Conservation (phyloP, 2,797 vertebrate species). For the Scarus forsteni region DNA sequence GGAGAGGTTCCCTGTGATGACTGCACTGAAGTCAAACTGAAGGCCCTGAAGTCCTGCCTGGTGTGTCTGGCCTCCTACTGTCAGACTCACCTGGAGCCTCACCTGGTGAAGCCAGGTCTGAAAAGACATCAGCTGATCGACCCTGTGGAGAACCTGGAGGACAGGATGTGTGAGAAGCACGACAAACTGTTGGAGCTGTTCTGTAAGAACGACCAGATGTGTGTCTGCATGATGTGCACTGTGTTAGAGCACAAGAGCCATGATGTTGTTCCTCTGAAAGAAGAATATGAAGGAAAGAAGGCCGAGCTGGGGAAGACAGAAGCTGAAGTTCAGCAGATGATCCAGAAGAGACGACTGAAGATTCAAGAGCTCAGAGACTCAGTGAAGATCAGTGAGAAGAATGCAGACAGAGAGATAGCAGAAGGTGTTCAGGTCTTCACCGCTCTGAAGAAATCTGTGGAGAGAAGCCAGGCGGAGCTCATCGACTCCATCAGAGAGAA, state of each 20-base stretch:
- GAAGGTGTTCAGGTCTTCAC: conserved; percentile 1
- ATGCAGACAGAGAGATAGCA: not conserved
- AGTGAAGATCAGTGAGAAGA: not conserved
- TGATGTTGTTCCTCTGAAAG: not conserved
- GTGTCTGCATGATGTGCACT: not conserved
- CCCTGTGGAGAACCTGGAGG: not conserved
- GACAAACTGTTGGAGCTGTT: no score
- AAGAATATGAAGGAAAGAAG: not conserved
- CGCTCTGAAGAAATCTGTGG: not conserved
- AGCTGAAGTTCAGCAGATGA: not conserved
- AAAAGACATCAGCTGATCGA: not conserved
- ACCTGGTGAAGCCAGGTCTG: not conserved
- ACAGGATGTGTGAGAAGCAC: no score
- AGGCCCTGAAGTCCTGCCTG: not conserved
- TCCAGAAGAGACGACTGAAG: not conserved
- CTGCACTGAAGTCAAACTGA: not conserved
- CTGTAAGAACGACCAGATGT: not conserved
- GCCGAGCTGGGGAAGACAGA: not conserved
- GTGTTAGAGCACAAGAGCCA: not conserved
- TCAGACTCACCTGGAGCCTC: not conserved
- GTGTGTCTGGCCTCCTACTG: not conserved
- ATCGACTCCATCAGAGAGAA: not conserved
- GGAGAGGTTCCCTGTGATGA: not conserved
- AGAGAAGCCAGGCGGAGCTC: not conserved
- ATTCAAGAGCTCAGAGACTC: not conserved